These are phyloP conservation scores for Nowickia ferox DNA, from an alignment of 2,888 invertebrate genomes.

Conservation along the genomic window DNA sequence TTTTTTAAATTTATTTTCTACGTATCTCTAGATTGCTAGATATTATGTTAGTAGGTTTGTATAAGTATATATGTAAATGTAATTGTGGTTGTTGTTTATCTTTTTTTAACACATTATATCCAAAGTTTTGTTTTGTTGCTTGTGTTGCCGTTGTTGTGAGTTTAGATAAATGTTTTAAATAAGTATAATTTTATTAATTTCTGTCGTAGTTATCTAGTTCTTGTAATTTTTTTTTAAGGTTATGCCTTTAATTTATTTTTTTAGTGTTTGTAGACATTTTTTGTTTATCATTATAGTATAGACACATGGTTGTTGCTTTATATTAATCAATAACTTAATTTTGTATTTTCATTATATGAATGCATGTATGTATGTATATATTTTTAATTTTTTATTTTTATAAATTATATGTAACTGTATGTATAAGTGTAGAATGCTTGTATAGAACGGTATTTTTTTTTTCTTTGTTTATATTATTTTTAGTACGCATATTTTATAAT, in stretches of 20 bases:
- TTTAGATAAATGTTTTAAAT: slow-evolving; percentile 43
- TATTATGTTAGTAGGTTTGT: slow-evolving; percentile 39
- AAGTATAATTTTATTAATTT: slow-evolving; percentile 10
- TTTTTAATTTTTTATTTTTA: slow-evolving; percentile 35
- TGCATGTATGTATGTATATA: neutral
- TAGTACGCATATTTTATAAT: slow-evolving; percentile 73
- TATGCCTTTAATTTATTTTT: slow-evolving; percentile 17
- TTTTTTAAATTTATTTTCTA: slow-evolving; percentile 56
- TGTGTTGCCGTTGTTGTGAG: slow-evolving; percentile 42
- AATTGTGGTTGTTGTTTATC: slow-evolving; percentile 48
- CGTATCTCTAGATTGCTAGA: slow-evolving; percentile 48
- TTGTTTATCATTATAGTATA: slow-evolving; percentile 58
- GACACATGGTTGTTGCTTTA: slow-evolving; percentile 60
- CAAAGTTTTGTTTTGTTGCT: slow-evolving; percentile 45
- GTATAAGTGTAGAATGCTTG: slow-evolving; percentile 67
- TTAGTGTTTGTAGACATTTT: slow-evolving; percentile 24
- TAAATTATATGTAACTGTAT: slow-evolving; percentile 66
- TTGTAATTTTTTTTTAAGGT: neutral
- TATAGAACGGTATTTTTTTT: slow-evolving; percentile 61
- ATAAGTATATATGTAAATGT: slow-evolving; percentile 49
- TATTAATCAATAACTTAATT: slow-evolving; percentile 39
- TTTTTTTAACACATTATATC: slow-evolving; percentile 34
- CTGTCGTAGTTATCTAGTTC: slow-evolving; percentile 3
- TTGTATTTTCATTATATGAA: slow-evolving; percentile 20
- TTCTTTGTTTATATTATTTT: slow-evolving; percentile 52